phyloP scores from a whole-genome alignment of 2,113 vertebrate genomes.

The Zosterops japonicus region DNA sequence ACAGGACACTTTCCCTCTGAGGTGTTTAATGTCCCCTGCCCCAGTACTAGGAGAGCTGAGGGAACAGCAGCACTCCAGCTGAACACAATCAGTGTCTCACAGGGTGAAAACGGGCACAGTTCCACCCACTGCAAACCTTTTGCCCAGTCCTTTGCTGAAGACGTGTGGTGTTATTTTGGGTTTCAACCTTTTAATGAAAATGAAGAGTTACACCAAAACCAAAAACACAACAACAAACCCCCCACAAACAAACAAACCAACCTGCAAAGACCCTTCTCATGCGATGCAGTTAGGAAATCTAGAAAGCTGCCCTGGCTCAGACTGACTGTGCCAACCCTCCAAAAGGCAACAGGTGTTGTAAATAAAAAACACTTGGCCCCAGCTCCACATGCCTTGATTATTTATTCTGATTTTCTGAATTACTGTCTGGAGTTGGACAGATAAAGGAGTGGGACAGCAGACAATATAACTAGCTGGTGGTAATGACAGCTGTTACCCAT shows the following conservation, averaged over 20 bases:
- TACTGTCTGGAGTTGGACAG: constrained; percentile 35
- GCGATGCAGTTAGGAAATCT: background rate
- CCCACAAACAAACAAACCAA: background rate
- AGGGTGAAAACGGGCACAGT: background rate
- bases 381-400: constrained; percentile 10
- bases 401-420: constrained; percentile 54
- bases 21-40: background rate
- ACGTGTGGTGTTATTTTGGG: background rate
- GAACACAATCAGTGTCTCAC: rapidly evolving
- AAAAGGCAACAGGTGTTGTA: constrained; percentile 30
- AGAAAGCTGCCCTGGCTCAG: background rate
- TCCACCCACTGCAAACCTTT: background rate
- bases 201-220: background rate
- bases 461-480: background rate
- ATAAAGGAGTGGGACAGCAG: constrained; percentile 23
- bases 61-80: background rate
- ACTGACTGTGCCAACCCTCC: background rate
- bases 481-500: constrained; percentile 41
- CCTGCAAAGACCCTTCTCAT: background rate
- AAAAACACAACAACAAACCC: background rate
- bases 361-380: constrained; percentile 6
- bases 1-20: background rate
- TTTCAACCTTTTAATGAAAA: background rate
- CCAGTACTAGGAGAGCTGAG: background rate
- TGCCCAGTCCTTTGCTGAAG: background rate